Base-by-base conservation (phyloP, 2,113 vertebrate species). In the Pteronura brasiliensis region DNA sequence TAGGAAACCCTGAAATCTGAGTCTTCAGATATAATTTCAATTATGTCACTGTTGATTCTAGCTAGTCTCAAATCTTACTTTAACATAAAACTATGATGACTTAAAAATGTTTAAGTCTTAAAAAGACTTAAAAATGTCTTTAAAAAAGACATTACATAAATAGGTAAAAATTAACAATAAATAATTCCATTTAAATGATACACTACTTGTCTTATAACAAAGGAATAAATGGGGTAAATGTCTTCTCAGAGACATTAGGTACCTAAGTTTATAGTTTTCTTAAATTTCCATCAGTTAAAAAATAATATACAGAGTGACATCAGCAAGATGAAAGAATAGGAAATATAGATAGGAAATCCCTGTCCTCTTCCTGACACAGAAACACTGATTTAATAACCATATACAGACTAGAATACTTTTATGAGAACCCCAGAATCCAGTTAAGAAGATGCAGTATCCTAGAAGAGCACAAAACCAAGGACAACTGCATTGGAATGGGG, bases 1-100 rank as follows among this genome's bases (percentile, higher is more conserved):
- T 95, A 97, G 65, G 57, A 61, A 92, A 94, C 90, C 47, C 63
- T 93, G 47, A 81, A 96, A 82, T 82, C 57, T 77, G 27, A 59
- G 61, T 88, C 87, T 97, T 97, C 89, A 89, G 61, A 98, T 86
- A 92, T 63, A 87, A 97, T 97, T 97, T 98, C 91, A 97, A 97
- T 97, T 97, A 92, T 21, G 97, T 86, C 72, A 97, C 49, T 88
- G 25, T 52, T 95, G 83, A 74, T 29, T 77, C 85, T 57, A 63
- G 67, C 3, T 3, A 8, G 72, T 74, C 98, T 93, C 57, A 92
- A 96, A 93, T 81, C 49, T 92, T 88, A 93, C 17, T 90, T 88
- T 90, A 95, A 85, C 13, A 87, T 59, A 91, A 97, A 90, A 82
- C 13, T 71, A 63, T 10, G 69, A 80, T 84, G 42, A 82, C 31